Conservation (phyloP, 1,140 invertebrate species). For the Plectrocnemia conspersa region DNA sequence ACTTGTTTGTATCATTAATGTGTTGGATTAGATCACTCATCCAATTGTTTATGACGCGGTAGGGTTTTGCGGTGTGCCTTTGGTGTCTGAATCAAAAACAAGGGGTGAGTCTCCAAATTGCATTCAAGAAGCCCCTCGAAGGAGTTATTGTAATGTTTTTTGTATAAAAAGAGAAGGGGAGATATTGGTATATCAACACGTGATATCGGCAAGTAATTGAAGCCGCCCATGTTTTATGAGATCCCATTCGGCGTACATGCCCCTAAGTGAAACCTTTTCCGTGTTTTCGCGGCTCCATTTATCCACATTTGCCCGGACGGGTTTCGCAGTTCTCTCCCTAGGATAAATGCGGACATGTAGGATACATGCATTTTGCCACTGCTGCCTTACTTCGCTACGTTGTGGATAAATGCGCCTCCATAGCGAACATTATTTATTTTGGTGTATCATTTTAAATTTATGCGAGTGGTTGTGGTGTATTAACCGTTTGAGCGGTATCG, state of each 20-base stretch:
- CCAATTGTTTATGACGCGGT: conserved; percentile 15
- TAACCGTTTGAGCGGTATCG: no score
- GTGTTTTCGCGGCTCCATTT: conserved; percentile 23
- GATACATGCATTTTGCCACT: no score
- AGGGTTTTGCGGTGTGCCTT: conserved; percentile 2
- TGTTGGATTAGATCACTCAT: conserved; percentile 20
- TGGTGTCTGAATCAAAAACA: conserved; percentile 21
- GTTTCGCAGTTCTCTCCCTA: not conserved
- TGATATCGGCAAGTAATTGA: conserved; percentile 15
- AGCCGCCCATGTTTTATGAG: conserved; percentile 16
- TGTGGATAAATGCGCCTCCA: no score
- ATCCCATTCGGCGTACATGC: conserved; percentile 5
- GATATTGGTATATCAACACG: conserved; percentile 1
- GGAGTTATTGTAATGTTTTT: not conserved
- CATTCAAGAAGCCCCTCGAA: not conserved
- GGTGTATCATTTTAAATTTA: no score
- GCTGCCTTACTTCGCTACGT: no score
- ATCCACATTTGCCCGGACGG: conserved; percentile 15
- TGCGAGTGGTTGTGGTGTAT: no score
- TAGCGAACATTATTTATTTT: no score
- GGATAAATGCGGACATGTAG: no score
- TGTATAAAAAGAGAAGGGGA: not conserved
- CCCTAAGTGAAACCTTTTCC: conserved; percentile 22
- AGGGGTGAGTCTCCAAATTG: not conserved
- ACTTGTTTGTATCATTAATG: no score